phyloP scores from a whole-genome alignment of 2,888 invertebrate species.

The Aporophyla lueneburgensis region DNA sequence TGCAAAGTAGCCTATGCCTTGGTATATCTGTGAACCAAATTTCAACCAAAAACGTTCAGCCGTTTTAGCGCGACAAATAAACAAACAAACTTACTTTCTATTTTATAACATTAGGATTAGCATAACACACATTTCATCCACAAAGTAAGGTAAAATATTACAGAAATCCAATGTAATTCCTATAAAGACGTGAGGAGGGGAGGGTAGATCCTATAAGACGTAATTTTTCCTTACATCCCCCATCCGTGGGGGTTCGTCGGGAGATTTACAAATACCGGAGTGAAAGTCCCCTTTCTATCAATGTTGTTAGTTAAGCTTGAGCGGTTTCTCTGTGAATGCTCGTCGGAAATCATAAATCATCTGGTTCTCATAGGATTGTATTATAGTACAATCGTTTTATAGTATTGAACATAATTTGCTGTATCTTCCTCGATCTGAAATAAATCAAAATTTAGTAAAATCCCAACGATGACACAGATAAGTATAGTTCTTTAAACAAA shows the following conservation, averaged over 20 bases:
- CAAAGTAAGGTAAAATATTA: conserved; percentile 22
- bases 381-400: conserved; percentile 7
- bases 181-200: conserved; percentile 17
- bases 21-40: too few species aligned
- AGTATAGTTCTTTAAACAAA: too few species aligned
- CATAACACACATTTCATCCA: neutral
- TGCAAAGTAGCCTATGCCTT: too few species aligned
- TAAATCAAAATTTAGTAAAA: too few species aligned
- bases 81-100: too few species aligned
- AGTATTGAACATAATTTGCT: neutral
- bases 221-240: conserved; percentile 38
- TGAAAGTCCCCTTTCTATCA: conserved; percentile 31
- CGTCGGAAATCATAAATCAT: conserved; percentile 27
- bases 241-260: conserved; percentile 20
- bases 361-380: conserved; percentile 32
- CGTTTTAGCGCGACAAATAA: too few species aligned
- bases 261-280: conserved; percentile 46
- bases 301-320: conserved; percentile 44
- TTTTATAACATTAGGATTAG: too few species aligned
- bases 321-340: conserved; percentile 23
- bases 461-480: too few species aligned
- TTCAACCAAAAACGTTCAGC: too few species aligned
- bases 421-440: too few species aligned
- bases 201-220: conserved; percentile 32
- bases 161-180: conserved; percentile 16